Evolutionary conservation across 2,113 vertebrate species (phyloP).

Genomic region (Ceyx margarethae): DNA sequence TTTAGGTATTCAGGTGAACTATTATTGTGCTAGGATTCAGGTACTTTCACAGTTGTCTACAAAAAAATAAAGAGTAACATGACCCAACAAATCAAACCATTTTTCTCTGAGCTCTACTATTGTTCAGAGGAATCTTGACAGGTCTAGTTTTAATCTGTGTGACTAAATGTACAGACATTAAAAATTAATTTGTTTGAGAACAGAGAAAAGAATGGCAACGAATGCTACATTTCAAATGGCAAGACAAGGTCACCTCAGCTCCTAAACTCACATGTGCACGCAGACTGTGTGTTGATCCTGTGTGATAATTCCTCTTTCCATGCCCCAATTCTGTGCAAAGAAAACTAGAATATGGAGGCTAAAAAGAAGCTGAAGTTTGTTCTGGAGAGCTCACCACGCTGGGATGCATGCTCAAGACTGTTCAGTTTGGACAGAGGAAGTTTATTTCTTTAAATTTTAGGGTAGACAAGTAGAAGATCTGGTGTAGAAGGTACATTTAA

Average conservation of each 20-base stretch:
- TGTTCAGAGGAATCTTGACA: not conserved
- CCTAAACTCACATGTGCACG: too few relatives aligned
- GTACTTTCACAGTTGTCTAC: not conserved
- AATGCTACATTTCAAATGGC: rapidly evolving
- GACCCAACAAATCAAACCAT: not conserved
- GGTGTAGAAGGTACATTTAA: not conserved
- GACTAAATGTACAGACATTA: rapidly evolving
- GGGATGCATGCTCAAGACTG: rapidly evolving
- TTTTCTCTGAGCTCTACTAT: not conserved
- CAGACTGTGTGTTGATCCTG: not conserved
- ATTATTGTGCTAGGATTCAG: not conserved
- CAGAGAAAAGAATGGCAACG: not conserved
- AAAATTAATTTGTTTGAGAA: not conserved
- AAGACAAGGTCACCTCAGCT: not conserved
- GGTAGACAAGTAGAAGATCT: not conserved
- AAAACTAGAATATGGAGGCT: not conserved
- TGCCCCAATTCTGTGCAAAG: not conserved
- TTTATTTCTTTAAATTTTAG: not conserved
- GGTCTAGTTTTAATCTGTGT: not conserved
- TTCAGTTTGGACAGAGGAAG: not conserved
- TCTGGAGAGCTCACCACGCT: not conserved
- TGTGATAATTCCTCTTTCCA: not conserved
- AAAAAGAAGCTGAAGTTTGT: not conserved
- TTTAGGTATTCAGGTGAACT: not conserved
- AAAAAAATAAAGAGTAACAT: not conserved